Conservation (phyloP, 2,888 invertebrate species). For the Chymomyza caudatula region DNA sequence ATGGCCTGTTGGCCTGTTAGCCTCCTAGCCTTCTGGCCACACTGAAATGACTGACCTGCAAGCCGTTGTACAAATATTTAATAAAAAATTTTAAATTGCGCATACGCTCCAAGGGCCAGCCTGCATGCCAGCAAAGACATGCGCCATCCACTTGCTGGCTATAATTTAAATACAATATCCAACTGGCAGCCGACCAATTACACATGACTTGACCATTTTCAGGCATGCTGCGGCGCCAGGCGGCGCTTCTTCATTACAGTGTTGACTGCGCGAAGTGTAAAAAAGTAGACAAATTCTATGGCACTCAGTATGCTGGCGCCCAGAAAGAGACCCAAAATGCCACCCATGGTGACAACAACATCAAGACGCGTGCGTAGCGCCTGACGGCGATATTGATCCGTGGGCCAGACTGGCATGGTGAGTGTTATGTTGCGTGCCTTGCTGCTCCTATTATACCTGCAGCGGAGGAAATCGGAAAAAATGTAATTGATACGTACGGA, state of each 20-base stretch:
- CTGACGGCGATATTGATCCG: conserved; percentile 78
- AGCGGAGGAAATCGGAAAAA: not conserved
- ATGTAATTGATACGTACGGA: not conserved
- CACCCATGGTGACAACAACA: conserved; percentile 80
- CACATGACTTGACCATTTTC: not conserved
- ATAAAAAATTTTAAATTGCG: conserved; percentile 37
- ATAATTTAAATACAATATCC: not conserved
- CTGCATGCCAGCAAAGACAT: not conserved
- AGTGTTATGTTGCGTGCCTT: conserved; percentile 52
- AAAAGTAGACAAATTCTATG: conserved; percentile 81
- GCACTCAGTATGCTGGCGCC: conserved; percentile 82
- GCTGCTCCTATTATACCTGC: conserved; percentile 34
- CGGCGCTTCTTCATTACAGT: conserved; percentile 19
- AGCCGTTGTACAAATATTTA: conserved; percentile 45
- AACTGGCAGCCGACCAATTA: conserved; percentile 32
- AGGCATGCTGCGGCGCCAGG: not conserved
- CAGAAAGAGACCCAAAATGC: conserved; percentile 81
- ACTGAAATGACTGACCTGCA: not conserved
- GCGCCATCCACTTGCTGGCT: not conserved
- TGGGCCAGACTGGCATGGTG: conserved; percentile 73
- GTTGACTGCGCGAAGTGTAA: conserved; percentile 76
- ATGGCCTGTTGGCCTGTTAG: not conserved
- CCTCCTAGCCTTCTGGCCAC: not conserved
- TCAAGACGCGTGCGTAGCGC: conserved; percentile 78
- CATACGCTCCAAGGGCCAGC: conserved; percentile 14